Evolutionary conservation across 2,888 invertebrate genomes (phyloP).

Genomic region (Oligia fasciuncula): DNA sequence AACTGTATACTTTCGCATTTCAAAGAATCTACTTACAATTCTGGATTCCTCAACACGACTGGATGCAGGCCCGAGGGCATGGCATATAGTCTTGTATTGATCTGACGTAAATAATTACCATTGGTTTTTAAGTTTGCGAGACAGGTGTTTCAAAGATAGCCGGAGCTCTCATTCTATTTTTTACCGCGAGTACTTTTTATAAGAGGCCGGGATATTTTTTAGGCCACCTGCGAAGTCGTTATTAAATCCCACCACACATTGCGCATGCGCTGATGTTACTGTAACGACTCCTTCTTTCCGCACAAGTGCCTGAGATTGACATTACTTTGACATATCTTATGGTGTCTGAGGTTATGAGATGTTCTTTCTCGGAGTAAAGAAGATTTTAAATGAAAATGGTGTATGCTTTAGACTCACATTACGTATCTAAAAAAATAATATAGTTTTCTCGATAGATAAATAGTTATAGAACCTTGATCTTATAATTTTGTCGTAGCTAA

Average conservation of each 20-base stretch:
- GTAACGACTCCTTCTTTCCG: conserved; percentile 12
- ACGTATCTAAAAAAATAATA: neutral
- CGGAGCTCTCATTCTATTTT: conserved; percentile 25
- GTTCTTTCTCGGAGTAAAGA: neutral
- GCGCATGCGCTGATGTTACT: conserved; percentile 19
- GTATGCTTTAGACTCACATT: neutral
- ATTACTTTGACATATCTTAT: neutral
- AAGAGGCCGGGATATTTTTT: conserved; percentile 6
- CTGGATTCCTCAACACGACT: neutral
- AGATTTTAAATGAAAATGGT: neutral
- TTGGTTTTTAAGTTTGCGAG: conserved; percentile 6
- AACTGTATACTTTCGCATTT: no score
- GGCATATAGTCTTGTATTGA: no score
- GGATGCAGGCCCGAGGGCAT: neutral
- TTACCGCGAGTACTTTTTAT: conserved; percentile 16
- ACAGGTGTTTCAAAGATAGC: neutral
- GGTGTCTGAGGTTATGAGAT: neutral
- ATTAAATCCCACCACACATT: conserved; percentile 32
- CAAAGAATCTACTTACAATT: neutral
- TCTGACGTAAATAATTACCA: neutral
- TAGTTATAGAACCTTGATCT: neutral
- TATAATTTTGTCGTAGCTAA: neutral
- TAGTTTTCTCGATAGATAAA: neutral
- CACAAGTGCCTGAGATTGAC: neutral
- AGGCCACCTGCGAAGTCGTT: conserved; percentile 47